Conservation (phyloP, 2,113 vertebrate genomes). For the Grus americana region DNA sequence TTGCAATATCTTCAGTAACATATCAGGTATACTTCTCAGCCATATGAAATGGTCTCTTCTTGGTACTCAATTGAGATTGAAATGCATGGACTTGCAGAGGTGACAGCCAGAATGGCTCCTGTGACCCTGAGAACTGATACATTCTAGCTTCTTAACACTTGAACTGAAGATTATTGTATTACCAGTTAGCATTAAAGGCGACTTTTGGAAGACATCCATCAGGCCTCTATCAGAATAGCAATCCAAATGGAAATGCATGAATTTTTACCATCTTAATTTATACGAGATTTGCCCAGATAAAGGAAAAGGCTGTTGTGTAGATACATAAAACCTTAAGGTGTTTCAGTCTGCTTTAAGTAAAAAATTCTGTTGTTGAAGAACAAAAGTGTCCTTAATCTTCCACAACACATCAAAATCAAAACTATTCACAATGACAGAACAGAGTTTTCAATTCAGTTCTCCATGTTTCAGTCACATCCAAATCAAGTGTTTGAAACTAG, state of each 20-base stretch:
- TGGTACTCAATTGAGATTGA: not conserved
- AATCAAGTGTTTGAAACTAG: not conserved
- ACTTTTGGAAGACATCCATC: not conserved
- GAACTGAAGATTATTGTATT: not conserved
- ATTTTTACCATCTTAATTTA: not conserved
- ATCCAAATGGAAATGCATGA: not conserved
- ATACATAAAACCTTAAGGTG: not conserved
- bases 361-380: not conserved
- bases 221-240: not conserved
- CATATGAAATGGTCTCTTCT: not conserved
- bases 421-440: conserved; percentile 11
- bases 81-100: not conserved
- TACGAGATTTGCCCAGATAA: not conserved
- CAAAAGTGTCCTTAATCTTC: not conserved
- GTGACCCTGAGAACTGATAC: not conserved
- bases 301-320: not conserved
- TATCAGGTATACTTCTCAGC: not conserved
- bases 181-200: not conserved
- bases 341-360: not conserved
- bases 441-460: not conserved
- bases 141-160: not conserved
- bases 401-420: not conserved
- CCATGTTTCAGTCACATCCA: not conserved
- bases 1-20: not conserved
- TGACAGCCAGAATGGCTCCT: not conserved